Conservation (phyloP, 2,113 vertebrate species). For the Dendrocopos noguchii region DNA sequence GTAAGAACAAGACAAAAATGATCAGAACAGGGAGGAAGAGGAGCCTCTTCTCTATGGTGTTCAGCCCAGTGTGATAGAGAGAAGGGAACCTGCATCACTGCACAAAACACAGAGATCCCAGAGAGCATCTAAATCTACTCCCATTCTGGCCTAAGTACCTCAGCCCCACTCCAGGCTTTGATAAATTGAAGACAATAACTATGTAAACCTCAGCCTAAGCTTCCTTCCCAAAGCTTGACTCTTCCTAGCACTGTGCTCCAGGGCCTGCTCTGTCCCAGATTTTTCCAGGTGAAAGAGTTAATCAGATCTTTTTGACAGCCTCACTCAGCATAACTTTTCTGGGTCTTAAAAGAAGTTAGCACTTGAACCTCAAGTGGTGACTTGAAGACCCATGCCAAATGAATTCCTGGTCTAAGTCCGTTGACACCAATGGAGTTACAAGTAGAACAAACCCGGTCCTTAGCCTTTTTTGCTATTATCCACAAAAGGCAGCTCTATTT, state of each 20-base stretch:
- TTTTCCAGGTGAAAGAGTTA: slow-evolving; percentile 16
- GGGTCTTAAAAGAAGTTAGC: not conserved
- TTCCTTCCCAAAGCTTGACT: slow-evolving; percentile 8
- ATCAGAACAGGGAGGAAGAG: not conserved
- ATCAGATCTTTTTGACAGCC: fast-evolving
- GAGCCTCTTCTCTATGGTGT: not conserved
- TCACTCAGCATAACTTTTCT: not conserved
- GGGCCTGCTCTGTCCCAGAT: not conserved
- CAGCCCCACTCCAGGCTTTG: not conserved
- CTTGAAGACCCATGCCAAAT: not conserved
- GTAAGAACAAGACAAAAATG: not conserved
- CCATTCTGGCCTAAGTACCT: not conserved
- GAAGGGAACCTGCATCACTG: not conserved
- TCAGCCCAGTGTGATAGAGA: not conserved
- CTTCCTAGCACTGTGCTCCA: not conserved
- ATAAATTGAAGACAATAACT: slow-evolving; percentile 10
- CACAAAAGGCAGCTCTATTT: slow-evolving; percentile 49
- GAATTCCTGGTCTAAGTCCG: not conserved
- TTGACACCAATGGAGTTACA: not conserved
- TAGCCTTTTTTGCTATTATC: slow-evolving; percentile 32
- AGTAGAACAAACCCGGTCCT: not conserved
- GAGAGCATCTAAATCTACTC: not conserved
- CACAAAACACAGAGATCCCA: not conserved
- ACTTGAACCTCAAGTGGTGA: not conserved
- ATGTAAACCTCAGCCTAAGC: slow-evolving; percentile 2